phyloP scores from a whole-genome alignment of 2,888 invertebrate species.

The Drosophila mercatorum region DNA sequence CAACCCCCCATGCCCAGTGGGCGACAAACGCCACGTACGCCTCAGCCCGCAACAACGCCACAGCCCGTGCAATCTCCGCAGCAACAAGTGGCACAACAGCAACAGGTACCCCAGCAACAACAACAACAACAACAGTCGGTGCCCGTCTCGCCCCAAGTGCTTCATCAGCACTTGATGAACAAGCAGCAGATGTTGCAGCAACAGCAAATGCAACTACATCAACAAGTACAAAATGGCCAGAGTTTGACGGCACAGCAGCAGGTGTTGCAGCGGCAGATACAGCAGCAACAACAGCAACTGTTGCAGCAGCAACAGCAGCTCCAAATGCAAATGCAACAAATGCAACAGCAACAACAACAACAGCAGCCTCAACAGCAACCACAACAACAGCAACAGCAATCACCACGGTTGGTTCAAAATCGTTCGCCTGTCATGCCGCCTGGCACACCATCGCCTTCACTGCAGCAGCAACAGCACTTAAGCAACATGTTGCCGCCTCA shows the following conservation, averaged over 20 bases:
- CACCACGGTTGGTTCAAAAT: constrained; percentile 83
- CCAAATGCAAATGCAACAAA: constrained; percentile 80
- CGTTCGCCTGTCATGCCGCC: constrained; percentile 82
- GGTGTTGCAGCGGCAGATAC: constrained; percentile 86
- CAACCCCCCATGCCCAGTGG: constrained; percentile 79
- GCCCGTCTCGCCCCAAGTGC: constrained; percentile 78
- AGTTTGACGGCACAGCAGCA: constrained; percentile 81
- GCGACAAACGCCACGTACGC: constrained; percentile 78
- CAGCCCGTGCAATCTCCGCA: constrained; percentile 81
- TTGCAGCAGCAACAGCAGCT: constrained; percentile 84
- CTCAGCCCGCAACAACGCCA: constrained; percentile 79
- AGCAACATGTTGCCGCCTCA: constrained; percentile 82
- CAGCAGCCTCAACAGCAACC: constrained; percentile 83
- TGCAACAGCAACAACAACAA: constrained; percentile 85
- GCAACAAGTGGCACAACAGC: constrained; percentile 67
- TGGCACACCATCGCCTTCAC: constrained; percentile 80
- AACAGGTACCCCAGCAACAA: constrained; percentile 50
- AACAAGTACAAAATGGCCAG: constrained; percentile 81
- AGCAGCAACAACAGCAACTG: constrained; percentile 86
- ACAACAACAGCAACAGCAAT: constrained; percentile 73
- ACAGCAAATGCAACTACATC: constrained; percentile 74
- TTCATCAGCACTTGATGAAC: constrained; percentile 71
- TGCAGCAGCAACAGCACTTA: constrained; percentile 73
- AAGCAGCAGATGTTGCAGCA: constrained; percentile 74
- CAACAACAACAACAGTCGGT: constrained; percentile 60